A percentile compares a stretch with the other conserved stretches of the same genome.
phyloP scores from a whole-genome alignment of 2,888 invertebrate genomes.

The Bruchidius siliquastri region DNA sequence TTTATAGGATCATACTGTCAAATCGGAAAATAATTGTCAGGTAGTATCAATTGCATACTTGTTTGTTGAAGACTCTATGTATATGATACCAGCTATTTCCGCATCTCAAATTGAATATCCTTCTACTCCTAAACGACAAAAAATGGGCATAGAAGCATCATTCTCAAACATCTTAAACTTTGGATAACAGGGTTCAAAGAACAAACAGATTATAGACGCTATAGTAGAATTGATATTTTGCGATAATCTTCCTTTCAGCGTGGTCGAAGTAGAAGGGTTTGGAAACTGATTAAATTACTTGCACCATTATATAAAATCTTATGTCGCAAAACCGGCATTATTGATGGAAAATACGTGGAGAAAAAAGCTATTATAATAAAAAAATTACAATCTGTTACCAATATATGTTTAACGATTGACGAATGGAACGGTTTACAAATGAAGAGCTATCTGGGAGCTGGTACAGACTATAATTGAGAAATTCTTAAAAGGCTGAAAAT shows the following conservation, averaged over 20 bases:
- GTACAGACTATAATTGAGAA: too few relatives aligned
- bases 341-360: constrained; percentile 14
- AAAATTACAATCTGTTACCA: constrained; percentile 10
- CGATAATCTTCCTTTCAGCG: constrained; percentile 4
- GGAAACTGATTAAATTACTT: constrained; percentile 9
- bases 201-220: neutral
- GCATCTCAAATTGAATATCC: too few relatives aligned
- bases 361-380: constrained; percentile 15
- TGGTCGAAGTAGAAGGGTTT: constrained; percentile 10
- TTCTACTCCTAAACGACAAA: too few relatives aligned
- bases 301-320: constrained; percentile 15
- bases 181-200: too few relatives aligned
- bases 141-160: too few relatives aligned
- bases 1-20: too few relatives aligned
- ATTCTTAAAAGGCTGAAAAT: too few relatives aligned
- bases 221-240: constrained; percentile 8
- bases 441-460: neutral
- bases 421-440: neutral
- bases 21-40: too few relatives aligned
- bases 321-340: constrained; percentile 13
- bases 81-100: too few relatives aligned
- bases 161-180: too few relatives aligned
- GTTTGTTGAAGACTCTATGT: too few relatives aligned
- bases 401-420: neutral
- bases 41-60: too few relatives aligned